Percentiles rank a stretch among this genome's conserved stretches.
Evolutionary conservation across 1,140 invertebrate genomes (phyloP).

Genomic region (Trissolcus basalis): DNA sequence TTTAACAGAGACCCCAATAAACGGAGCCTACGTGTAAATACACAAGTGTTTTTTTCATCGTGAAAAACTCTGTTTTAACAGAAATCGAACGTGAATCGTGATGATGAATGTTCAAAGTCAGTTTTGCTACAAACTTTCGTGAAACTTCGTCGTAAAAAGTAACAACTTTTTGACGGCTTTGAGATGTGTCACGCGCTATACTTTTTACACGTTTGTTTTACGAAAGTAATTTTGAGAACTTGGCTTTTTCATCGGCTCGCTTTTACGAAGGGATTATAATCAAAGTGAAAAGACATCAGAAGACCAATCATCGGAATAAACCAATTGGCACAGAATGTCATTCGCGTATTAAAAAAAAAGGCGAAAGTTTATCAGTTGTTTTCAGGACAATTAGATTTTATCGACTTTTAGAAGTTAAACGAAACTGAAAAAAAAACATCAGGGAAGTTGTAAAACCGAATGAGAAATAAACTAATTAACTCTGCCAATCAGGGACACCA

Average conservation of each 20-base stretch:
- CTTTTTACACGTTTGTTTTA: too few species aligned
- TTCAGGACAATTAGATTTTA: conserved; percentile 21
- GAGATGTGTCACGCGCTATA: too few species aligned
- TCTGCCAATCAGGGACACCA: conserved; percentile 1
- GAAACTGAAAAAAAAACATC: background rate
- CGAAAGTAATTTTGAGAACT: too few species aligned
- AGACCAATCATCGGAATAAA: too few species aligned
- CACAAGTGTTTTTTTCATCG: conserved; percentile 23
- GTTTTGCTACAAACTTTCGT: background rate
- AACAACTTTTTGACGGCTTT: too few species aligned
- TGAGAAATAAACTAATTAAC: conserved; percentile 14
- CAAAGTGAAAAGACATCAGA: too few species aligned
- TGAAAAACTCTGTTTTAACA: conserved; percentile 14
- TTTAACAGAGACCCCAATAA: background rate
- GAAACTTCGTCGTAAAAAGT: background rate
- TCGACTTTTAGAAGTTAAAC: conserved; percentile 9
- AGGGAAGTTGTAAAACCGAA: conserved; percentile 6
- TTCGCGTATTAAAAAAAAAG: background rate
- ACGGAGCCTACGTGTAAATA: background rate
- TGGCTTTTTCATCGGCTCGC: too few species aligned
- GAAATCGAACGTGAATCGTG: conserved; percentile 15
- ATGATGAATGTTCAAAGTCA: conserved; percentile 6
- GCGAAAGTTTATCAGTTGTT: conserved; percentile 3
- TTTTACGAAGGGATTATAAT: too few species aligned
- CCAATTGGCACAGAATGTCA: too few species aligned